Evolutionary conservation across 2,888 invertebrate species (phyloP).

Genomic region (Cryptops parisi): DNA sequence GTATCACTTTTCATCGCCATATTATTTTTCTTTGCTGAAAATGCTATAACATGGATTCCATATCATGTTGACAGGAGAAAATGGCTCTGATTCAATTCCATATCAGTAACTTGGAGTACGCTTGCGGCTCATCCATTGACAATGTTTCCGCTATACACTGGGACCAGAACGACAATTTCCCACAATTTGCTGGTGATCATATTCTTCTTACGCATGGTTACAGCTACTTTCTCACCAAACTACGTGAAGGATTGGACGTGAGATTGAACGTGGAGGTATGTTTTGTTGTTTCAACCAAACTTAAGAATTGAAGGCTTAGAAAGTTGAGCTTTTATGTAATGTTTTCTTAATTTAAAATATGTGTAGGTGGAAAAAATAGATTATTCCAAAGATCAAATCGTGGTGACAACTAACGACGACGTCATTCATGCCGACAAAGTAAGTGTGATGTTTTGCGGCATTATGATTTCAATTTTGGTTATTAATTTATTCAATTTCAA

Average conservation of each 20-base stretch:
- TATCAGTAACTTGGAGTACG: conserved; percentile 35
- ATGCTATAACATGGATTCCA: too few species aligned
- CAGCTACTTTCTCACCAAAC: conserved; percentile 25
- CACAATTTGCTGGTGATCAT: conserved; percentile 36
- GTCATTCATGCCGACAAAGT: conserved; percentile 26
- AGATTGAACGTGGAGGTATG: conserved; percentile 27
- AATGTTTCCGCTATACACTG: conserved; percentile 33
- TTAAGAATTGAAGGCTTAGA: too few species aligned
- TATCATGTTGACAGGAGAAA: conserved; percentile 24
- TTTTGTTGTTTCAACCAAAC: too few species aligned
- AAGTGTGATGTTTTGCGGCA: too few species aligned
- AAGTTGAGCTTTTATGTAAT: background rate
- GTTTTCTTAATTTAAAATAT: background rate
- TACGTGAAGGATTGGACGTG: conserved; percentile 32
- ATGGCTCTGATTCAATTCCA: conserved; percentile 33
- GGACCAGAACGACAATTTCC: conserved; percentile 37
- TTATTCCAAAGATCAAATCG: conserved; percentile 22
- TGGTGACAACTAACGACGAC: conserved; percentile 24
- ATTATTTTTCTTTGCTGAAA: too few species aligned
- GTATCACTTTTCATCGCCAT: too few species aligned
- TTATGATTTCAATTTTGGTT: too few species aligned
- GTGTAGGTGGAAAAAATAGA: conserved; percentile 25
- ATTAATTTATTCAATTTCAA: too few species aligned
- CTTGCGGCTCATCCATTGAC: conserved; percentile 32
- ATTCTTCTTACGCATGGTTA: conserved; percentile 32